Evolutionary conservation across 2,113 vertebrate species (phyloP).

Genomic region (Mastomys coucha): DNA sequence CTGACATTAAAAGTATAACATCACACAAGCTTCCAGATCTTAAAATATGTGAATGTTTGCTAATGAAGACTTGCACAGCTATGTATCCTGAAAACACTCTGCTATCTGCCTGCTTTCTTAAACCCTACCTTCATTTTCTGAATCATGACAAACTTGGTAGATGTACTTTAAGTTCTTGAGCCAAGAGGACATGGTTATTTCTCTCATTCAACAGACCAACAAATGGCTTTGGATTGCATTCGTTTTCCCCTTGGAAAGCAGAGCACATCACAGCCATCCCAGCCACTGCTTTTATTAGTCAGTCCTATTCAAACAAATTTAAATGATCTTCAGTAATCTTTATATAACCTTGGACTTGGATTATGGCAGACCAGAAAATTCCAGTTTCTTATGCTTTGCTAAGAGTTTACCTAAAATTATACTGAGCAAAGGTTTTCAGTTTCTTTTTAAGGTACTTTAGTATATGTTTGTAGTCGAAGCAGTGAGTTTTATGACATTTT

Average conservation of each 20-base stretch:
- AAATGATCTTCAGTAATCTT: not conserved
- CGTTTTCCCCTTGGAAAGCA: conserved; percentile 20
- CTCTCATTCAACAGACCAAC: conserved; percentile 5
- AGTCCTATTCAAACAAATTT: not conserved
- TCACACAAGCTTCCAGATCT: not conserved
- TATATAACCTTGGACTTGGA: conserved; percentile 11
- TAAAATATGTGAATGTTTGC: conserved; percentile 12
- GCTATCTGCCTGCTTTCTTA: conserved; percentile 39
- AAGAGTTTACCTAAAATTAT: not conserved
- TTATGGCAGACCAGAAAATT: conserved; percentile 25
- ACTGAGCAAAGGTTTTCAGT: conserved; percentile 31
- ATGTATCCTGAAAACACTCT: conserved; percentile 42
- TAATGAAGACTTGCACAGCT: conserved; percentile 18
- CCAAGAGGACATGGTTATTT: not conserved
- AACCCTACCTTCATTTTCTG: not conserved
- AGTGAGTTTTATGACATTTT: not conserved
- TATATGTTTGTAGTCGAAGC: not conserved
- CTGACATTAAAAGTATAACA: conserved; percentile 27
- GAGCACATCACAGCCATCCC: not conserved
- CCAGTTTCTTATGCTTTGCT: not conserved
- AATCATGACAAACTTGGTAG: conserved; percentile 42
- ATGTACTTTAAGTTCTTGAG: conserved; percentile 7
- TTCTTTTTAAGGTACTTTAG: not conserved
- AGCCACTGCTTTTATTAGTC: conserved; percentile 19
- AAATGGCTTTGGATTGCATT: not conserved